These are phyloP conservation scores for Rhopalosiphum nymphaeae DNA, from an alignment of 2,888 invertebrate species.

Conservation along the genomic window DNA sequence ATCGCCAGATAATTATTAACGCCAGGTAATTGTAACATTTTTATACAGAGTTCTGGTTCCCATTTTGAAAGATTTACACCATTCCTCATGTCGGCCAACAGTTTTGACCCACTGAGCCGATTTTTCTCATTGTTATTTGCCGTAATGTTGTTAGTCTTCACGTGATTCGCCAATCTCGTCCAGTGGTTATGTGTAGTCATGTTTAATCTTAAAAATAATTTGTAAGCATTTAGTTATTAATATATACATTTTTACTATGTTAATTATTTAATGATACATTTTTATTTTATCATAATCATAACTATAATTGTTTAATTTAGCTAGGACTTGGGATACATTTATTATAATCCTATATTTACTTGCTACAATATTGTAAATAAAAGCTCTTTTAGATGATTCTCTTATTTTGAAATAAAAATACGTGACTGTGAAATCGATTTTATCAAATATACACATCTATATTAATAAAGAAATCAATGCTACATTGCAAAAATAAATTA, in stretches of 20 bases:
- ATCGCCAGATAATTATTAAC: slow-evolving; percentile 69
- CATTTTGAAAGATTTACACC: slow-evolving; percentile 66
- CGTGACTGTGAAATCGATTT: neutral
- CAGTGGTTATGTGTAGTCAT: slow-evolving; percentile 50
- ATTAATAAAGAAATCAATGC: neutral
- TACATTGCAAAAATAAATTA: neutral
- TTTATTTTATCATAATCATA: neutral
- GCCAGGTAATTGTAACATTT: slow-evolving; percentile 69
- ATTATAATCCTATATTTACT: neutral
- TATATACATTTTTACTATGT: neutral
- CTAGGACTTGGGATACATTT: neutral
- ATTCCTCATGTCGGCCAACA: slow-evolving; percentile 49
- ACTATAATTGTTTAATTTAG: neutral
- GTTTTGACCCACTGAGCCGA: slow-evolving; percentile 43
- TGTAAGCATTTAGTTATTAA: neutral
- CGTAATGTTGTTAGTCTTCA: slow-evolving; percentile 23
- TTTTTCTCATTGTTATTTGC: neutral
- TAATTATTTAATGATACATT: neutral
- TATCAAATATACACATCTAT: slow-evolving; percentile 10
- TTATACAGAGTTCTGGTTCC: slow-evolving; percentile 70
- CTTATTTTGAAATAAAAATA: neutral
- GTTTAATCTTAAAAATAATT: slow-evolving; percentile 40
- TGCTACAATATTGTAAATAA: neutral
- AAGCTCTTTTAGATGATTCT: neutral
- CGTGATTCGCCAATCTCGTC: slow-evolving; percentile 11